Evolutionary conservation across 2,113 vertebrate genomes (phyloP).

Genomic region (Chaetura pelagica): DNA sequence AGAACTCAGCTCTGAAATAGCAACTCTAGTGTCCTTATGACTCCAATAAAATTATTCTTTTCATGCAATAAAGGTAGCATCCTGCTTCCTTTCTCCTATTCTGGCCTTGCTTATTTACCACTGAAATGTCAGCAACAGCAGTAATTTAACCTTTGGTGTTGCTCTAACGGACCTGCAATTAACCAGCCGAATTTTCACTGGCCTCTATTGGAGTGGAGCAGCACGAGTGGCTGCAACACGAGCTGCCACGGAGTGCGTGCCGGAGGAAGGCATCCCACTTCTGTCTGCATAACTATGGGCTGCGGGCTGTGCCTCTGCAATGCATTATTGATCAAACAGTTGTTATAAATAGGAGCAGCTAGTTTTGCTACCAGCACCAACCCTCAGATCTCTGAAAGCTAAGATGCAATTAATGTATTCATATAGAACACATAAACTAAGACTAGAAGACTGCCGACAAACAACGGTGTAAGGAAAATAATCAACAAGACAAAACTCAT

Average conservation of each 20-base stretch:
- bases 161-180: neutral
- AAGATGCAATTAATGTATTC: neutral
- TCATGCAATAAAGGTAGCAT: neutral
- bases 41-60: neutral
- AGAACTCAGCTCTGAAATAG: neutral
- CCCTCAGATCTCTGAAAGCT: constrained; percentile 41
- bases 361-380: neutral
- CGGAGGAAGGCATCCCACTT: neutral
- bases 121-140: neutral
- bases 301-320: neutral
- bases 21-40: neutral
- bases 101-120: neutral
- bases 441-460: neutral
- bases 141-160: neutral
- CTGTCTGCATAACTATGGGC: neutral
- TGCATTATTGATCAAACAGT: constrained; percentile 65
- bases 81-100: neutral
- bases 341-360: constrained; percentile 39
- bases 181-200: neutral
- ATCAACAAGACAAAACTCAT: neutral
- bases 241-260: accelerated
- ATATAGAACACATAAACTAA: neutral
- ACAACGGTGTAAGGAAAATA: neutral
- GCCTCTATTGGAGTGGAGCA: neutral
- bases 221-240: neutral